A percentile compares a stretch with the other conserved stretches of the same genome.
phyloP scores from a whole-genome alignment of 2,113 vertebrate species.

The Colinus virginianus region DNA sequence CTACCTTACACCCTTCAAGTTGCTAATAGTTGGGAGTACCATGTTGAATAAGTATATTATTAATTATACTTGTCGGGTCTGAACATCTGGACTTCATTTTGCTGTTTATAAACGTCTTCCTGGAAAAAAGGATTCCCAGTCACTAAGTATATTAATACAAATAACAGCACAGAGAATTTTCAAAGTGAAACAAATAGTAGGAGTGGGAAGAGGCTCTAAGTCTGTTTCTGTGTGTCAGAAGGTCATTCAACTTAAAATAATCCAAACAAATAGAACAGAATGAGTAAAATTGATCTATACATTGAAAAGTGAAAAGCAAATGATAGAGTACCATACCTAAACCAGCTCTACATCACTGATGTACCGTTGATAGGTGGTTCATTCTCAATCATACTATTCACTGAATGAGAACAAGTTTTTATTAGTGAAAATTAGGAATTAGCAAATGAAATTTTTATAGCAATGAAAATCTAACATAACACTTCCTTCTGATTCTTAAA shows the following conservation, averaged over 20 bases:
- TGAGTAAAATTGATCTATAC: background rate
- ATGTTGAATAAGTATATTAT: background rate
- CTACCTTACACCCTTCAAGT: background rate
- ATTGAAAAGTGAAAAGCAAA: background rate
- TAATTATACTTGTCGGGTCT: background rate
- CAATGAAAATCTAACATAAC: background rate
- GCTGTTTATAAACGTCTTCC: background rate
- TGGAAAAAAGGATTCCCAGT: background rate
- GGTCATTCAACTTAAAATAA: background rate
- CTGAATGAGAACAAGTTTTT: background rate
- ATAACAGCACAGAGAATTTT: background rate
- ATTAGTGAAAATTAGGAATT: conserved; percentile 27
- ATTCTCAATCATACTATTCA: background rate
- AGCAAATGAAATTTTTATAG: background rate
- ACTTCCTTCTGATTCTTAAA: conserved; percentile 12
- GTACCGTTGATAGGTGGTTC: background rate
- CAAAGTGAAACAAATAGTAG: background rate
- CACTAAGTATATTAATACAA: background rate
- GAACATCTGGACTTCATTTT: background rate
- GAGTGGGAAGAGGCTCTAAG: fast-evolving
- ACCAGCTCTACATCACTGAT: background rate
- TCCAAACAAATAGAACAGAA: background rate
- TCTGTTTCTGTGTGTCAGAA: background rate
- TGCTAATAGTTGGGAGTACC: background rate
- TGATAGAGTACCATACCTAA: conserved; percentile 9